These are phyloP conservation scores for Pogonomyrmex barbatus DNA, from an alignment of 1,140 invertebrate species.

Conservation along the genomic window DNA sequence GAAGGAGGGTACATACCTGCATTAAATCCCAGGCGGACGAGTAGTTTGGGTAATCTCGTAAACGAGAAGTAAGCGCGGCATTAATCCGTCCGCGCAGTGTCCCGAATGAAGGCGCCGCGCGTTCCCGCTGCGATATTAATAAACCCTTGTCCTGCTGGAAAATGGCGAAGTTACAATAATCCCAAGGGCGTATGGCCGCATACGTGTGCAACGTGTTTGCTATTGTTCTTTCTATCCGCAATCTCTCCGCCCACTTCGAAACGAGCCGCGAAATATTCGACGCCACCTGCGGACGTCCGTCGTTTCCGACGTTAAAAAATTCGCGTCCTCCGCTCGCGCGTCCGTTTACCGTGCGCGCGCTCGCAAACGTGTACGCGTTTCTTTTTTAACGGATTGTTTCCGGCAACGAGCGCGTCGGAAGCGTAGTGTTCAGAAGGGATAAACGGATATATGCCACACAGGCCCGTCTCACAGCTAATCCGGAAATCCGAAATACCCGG, in stretches of 20 bases:
- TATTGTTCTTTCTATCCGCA: conserved; percentile 43
- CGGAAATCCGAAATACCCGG: conserved; percentile 68
- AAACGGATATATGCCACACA: conserved; percentile 52
- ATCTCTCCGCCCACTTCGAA: conserved; percentile 37
- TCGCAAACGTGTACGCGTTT: neutral
- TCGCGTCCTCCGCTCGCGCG: neutral
- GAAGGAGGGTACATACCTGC: conserved; percentile 66
- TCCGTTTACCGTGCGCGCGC: neutral
- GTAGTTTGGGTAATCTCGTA: conserved; percentile 78
- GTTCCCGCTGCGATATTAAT: conserved; percentile 74
- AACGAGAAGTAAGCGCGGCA: conserved; percentile 79
- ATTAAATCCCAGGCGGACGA: conserved; percentile 75
- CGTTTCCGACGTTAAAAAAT: conserved; percentile 48
- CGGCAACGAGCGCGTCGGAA: conserved; percentile 34
- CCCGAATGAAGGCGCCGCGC: conserved; percentile 67
- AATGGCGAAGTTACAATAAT: conserved; percentile 71
- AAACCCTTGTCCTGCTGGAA: conserved; percentile 73
- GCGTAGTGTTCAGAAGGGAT: conserved; percentile 44
- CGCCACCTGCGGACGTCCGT: conserved; percentile 24
- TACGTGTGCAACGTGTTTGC: conserved; percentile 27
- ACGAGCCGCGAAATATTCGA: conserved; percentile 61
- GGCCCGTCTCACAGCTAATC: conserved; percentile 63
- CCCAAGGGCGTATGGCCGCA: conserved; percentile 3
- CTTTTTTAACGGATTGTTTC: conserved; percentile 39
- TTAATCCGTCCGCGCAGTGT: conserved; percentile 76